Conservation (phyloP, 2,113 vertebrate species). For the Parotia lawesii region DNA sequence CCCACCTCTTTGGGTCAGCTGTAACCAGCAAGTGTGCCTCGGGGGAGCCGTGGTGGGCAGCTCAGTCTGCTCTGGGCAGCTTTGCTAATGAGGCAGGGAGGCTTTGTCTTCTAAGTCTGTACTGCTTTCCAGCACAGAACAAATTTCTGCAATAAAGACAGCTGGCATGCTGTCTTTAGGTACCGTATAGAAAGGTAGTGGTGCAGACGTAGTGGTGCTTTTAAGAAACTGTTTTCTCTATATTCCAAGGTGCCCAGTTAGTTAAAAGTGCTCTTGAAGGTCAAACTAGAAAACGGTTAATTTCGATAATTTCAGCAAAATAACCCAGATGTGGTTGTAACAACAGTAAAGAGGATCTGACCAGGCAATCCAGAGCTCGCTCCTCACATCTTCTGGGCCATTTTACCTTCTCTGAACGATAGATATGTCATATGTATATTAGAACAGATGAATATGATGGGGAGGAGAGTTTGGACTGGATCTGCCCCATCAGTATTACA, state of each 20-base stretch:
- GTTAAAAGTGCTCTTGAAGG: not conserved
- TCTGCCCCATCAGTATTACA: not conserved
- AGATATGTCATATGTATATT: accelerated
- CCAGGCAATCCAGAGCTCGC: not conserved
- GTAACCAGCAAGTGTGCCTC: not conserved
- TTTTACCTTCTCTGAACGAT: not conserved
- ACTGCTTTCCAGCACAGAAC: not conserved
- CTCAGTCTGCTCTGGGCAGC: not conserved
- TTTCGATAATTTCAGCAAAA: not conserved
- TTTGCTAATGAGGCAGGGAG: not conserved
- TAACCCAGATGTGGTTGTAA: not conserved
- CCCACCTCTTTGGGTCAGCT: not conserved
- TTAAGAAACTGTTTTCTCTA: not conserved
- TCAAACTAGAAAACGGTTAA: not conserved
- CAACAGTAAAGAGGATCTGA: not conserved
- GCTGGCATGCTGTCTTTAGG: not conserved
- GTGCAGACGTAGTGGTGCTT: not conserved
- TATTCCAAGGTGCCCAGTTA: not conserved
- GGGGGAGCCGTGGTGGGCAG: accelerated
- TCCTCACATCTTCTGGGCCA: not conserved
- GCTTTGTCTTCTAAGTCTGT: not conserved
- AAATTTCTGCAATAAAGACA: not conserved
- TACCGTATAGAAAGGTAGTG: not conserved
- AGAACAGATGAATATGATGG: not conserved
- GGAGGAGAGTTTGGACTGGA: not conserved